Evolutionary conservation across 2,888 invertebrate genomes (phyloP), one percentile per base, ranked within the genome.

Genomic region (Latheticus oryzae): DNA sequence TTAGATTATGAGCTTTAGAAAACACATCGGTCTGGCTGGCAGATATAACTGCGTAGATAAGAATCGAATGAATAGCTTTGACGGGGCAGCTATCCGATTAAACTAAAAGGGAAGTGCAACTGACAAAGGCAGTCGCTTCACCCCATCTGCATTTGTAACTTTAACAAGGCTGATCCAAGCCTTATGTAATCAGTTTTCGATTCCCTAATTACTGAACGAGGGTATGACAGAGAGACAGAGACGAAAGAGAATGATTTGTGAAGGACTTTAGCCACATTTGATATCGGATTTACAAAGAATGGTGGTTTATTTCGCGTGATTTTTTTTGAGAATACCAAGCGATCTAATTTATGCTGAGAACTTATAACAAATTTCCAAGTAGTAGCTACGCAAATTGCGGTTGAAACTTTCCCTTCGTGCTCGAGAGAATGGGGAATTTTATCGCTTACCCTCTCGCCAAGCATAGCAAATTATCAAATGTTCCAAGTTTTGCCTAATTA

Each of bases 301-400:
- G 23, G 11, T 19, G 23, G 19, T 21, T 16, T 45, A 35, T 54
- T 47, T 47, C 19, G 40, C 21, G 42, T 42, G 28, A 28, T 50
- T 43, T 56, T 50, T 56, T 37, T 11, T 11, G 12, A 4, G n/a
- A 8, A 8, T 16, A 32, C 9, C 23, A 7, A 7, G 21, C 35
- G 48, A 47, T 68, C 68, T 73, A 75, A 74, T 76, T 74, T 72
- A 75, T 75, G 72, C 74, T 65, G 67, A 66, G 72, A 73, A 71
- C 72, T 72, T 72, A 73, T 70, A 73, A 73, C 73, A 75, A 76
- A 75, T 75, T 75, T 73, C 70, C 73, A 69, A 75, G 71, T 71
- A 69, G 66, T 70, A 67, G 64, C 63, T 66, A 65, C 67, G 66
- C 71, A 73, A 75, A 74, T 75, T 75, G 75, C 73, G 74, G 75